phyloP scores from a whole-genome alignment of 1,140 invertebrate genomes.

The Cyclargus thomasi region DNA sequence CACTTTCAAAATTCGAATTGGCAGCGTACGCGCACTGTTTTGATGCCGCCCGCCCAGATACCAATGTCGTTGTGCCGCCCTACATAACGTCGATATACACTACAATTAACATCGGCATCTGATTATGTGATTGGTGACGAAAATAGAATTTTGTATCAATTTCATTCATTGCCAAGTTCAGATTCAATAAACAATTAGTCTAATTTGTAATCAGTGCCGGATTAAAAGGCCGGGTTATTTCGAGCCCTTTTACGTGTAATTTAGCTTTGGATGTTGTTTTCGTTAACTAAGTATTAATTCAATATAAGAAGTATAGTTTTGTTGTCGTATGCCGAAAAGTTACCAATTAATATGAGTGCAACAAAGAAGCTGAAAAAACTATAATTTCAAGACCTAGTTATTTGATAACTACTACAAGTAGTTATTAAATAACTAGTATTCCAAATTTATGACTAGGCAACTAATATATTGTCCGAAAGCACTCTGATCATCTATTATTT shows the following conservation, averaged over 20 bases:
- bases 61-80: conserved; percentile 35
- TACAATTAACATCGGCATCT: conserved; percentile 15
- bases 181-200: conserved; percentile 8
- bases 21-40: conserved; percentile 23
- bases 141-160: conserved; percentile 18
- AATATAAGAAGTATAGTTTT: too few relatives aligned
- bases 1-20: conserved; percentile 19
- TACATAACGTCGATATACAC: conserved; percentile 28
- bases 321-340: too few relatives aligned
- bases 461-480: too few relatives aligned
- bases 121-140: conserved; percentile 16
- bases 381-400: too few relatives aligned
- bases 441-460: too few relatives aligned
- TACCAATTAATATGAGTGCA: too few relatives aligned
- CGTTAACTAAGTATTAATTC: too few relatives aligned
- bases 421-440: too few relatives aligned
- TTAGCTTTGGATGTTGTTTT: background rate
- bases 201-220: background rate
- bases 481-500: too few relatives aligned
- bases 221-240: background rate
- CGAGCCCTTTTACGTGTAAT: background rate
- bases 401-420: too few relatives aligned
- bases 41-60: conserved; percentile 46
- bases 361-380: too few relatives aligned
- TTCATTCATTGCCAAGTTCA: conserved; percentile 14